A percentile compares a stretch with the other conserved stretches of the same genome.
These are phyloP conservation scores for Camponotus vicinus DNA, from an alignment of 1,140 invertebrate species.

Conservation along the genomic window DNA sequence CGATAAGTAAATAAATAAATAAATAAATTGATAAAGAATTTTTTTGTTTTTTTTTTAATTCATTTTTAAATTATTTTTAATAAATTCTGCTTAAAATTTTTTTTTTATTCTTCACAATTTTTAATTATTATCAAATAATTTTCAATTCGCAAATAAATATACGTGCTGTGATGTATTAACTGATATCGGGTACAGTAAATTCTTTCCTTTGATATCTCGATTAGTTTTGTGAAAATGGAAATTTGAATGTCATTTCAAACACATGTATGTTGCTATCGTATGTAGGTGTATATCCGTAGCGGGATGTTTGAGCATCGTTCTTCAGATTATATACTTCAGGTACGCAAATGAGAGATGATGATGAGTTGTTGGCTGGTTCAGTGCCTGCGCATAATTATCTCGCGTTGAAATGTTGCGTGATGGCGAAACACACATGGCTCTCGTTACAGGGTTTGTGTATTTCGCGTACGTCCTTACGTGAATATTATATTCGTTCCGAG, in stretches of 20 bases:
- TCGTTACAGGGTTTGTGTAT: slow-evolving; percentile 17
- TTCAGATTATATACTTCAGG: background rate
- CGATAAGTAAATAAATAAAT: no score
- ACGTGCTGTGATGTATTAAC: background rate
- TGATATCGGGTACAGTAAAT: background rate
- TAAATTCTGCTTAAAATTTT: no score
- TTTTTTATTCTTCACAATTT: background rate
- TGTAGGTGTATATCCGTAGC: background rate
- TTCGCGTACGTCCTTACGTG: background rate
- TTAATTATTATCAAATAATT: slow-evolving; percentile 7
- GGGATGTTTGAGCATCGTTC: slow-evolving; percentile 15
- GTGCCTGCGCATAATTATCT: slow-evolving; percentile 39
- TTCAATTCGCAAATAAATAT: background rate
- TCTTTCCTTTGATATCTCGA: background rate
- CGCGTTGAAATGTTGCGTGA: slow-evolving; percentile 41
- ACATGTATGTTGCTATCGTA: background rate
- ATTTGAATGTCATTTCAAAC: background rate
- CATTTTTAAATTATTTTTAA: no score
- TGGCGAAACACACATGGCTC: background rate
- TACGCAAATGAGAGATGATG: slow-evolving; percentile 39
- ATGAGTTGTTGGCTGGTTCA: slow-evolving; percentile 23
- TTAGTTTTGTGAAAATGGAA: background rate
- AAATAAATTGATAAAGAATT: no score
- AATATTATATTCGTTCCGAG: background rate
- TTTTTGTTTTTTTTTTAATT: no score